phyloP scores from a whole-genome alignment of 2,888 invertebrate genomes.

The Macroteleia sp. region DNA sequence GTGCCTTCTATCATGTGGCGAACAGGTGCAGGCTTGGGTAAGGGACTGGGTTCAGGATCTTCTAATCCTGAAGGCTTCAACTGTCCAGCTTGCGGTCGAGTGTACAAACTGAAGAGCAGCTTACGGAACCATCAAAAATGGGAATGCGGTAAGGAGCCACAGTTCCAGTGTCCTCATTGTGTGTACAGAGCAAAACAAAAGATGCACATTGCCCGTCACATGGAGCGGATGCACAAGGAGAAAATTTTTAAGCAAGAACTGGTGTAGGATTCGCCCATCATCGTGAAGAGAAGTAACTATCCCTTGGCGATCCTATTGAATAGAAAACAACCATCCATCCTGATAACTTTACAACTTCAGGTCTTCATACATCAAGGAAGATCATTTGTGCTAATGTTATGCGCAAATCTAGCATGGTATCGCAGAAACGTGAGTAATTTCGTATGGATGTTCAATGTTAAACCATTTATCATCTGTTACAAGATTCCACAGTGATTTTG shows the following conservation, averaged over 20 bases:
- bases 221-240: slow-evolving; percentile 85
- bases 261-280: too few species aligned
- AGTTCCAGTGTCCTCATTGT: slow-evolving; percentile 84
- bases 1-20: slow-evolving; percentile 83
- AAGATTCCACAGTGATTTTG: too few species aligned
- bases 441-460: too few species aligned
- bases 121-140: slow-evolving; percentile 83
- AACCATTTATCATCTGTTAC: too few species aligned
- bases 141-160: slow-evolving; percentile 84
- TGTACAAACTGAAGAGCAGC: slow-evolving; percentile 94
- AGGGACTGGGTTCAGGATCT: slow-evolving; percentile 72
- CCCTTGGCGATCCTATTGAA: too few species aligned
- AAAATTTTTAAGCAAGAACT: slow-evolving; percentile 82
- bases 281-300: too few species aligned
- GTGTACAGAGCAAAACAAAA: slow-evolving; percentile 83
- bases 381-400: too few species aligned
- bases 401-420: too few species aligned
- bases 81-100: slow-evolving; percentile 92
- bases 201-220: slow-evolving; percentile 84
- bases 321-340: too few species aligned
- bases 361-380: too few species aligned
- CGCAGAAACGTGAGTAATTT: too few species aligned
- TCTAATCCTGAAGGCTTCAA: slow-evolving; percentile 86
- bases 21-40: slow-evolving; percentile 79
- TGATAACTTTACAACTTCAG: too few species aligned